phyloP scores from a whole-genome alignment of 2,797 vertebrate species.

The Enteromius argenteus region DNA sequence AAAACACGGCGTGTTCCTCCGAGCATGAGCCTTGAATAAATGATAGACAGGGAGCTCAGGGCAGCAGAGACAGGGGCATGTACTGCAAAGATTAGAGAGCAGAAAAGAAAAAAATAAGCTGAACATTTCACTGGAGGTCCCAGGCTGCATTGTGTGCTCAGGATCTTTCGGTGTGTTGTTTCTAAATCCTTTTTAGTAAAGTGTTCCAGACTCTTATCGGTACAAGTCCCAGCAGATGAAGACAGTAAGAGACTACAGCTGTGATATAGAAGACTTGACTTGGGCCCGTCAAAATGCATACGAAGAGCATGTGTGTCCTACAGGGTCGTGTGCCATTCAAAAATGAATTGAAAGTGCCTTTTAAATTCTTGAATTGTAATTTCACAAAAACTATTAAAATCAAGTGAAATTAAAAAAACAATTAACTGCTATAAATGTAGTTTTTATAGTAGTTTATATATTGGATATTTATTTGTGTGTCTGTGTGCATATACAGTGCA shows the following conservation, averaged over 20 bases:
- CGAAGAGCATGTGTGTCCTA: not conserved
- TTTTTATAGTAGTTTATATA: not conserved
- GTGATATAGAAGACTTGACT: constrained; percentile 30
- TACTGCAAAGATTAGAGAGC: constrained; percentile 64
- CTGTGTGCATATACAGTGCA: not conserved
- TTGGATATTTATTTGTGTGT: not conserved
- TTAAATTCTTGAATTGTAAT: not conserved
- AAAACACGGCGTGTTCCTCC: constrained; percentile 83
- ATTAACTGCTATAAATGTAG: not conserved
- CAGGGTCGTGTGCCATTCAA: not conserved
- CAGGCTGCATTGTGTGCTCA: constrained; percentile 76
- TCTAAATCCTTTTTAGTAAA: constrained; percentile 74
- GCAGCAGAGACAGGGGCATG: constrained; percentile 70
- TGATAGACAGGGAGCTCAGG: constrained; percentile 84
- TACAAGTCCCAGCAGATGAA: constrained; percentile 41
- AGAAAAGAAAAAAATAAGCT: constrained; percentile 77
- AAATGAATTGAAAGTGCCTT: not conserved
- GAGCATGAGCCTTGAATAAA: constrained; percentile 88
- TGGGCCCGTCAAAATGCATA: constrained; percentile 20
- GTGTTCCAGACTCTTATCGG: constrained; percentile 45
- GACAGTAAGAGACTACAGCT: constrained; percentile 36
- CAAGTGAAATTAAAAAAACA: not conserved
- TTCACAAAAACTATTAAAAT: not conserved
- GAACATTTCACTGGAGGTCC: constrained; percentile 75
- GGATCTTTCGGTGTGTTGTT: constrained; percentile 80